phyloP scores from a whole-genome alignment of 1,140 invertebrate genomes.

The Drosophila suzukii region DNA sequence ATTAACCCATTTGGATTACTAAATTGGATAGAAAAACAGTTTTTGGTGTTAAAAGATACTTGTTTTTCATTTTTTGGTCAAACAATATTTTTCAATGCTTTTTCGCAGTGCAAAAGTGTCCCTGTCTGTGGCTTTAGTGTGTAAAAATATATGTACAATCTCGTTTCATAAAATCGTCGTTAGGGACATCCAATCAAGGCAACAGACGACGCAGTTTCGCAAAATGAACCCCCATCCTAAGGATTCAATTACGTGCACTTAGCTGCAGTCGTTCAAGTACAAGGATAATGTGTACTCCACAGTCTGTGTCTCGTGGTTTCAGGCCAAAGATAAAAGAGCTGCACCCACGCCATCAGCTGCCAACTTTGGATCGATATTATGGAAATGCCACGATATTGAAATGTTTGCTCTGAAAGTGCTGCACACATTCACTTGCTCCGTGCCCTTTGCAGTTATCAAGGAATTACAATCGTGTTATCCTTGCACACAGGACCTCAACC shows the following conservation, averaged over 20 bases:
- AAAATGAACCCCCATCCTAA: slow-evolving; percentile 45
- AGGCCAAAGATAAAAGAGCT: slow-evolving; percentile 29
- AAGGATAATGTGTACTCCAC: slow-evolving; percentile 67
- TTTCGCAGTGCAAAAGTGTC: background rate
- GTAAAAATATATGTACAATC: background rate
- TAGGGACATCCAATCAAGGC: slow-evolving; percentile 43
- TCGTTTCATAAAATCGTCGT: slow-evolving; percentile 49
- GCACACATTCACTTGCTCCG: slow-evolving; percentile 29
- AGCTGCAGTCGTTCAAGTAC: slow-evolving; percentile 75
- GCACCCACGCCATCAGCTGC: slow-evolving; percentile 33
- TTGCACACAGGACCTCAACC: slow-evolving; percentile 29
- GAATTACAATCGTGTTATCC: slow-evolving; percentile 62
- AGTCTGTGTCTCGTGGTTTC: slow-evolving; percentile 18
- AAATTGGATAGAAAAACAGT: too few relatives aligned
- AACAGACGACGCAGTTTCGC: slow-evolving; percentile 35
- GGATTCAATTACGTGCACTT: slow-evolving; percentile 76
- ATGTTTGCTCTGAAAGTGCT: slow-evolving; percentile 40
- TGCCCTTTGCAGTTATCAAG: slow-evolving; percentile 69
- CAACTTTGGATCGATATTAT: slow-evolving; percentile 70
- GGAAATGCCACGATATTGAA: slow-evolving; percentile 80
- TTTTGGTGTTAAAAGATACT: too few relatives aligned
- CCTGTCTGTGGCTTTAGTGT: slow-evolving; percentile 9
- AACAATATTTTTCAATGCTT: background rate
- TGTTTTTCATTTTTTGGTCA: too few relatives aligned
- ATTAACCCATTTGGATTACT: too few relatives aligned